Base-by-base conservation (phyloP, 2,797 vertebrate species). In the Streptopelia turtur region DNA sequence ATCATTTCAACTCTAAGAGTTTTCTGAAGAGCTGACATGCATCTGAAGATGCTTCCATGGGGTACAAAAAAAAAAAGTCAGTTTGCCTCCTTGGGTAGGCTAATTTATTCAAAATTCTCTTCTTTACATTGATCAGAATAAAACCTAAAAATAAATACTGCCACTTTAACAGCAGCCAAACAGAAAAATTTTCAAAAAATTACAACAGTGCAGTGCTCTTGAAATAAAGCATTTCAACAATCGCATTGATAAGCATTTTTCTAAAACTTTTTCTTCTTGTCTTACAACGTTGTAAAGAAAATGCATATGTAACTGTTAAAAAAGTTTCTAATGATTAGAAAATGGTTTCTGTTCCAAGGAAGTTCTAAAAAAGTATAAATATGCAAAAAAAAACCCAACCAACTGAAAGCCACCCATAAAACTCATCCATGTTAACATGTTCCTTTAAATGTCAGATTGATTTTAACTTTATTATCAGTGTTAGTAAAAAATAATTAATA, bases 231-330 rank as follows among this genome's bases (percentile, higher is more conserved):
- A 56, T 61, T 76, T 61, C 41, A 71, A 52, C 5, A 65, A 56
- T 37, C 49, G 33, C 12, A 24, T 14, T 31, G 9, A 60, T 56
- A 60, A 7, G 23, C 17, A 30, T 27, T 80, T 69, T 49, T 56
- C 41, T 23, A 60, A 43, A 76, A 28, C 52, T 49, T 80, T 49
- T 65, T 63, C 15, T 31, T 66, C n/a, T 50, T 39, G 14, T 56
- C 31, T 57, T 69, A 41, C 8, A 56, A n/a, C 28, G 45, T 55
- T 31, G 47, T 8, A 15, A 78, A 86, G 49, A 28, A 82, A 82
- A 39, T 1, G 1, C 10, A 52, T 13, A 56, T 0, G 0, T 28
- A 70, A 52, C 10, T 13, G 16, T 35, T n/a, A 31, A 61, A 55
- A 66, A 50, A 18, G 9, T 13, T 6, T 55, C 17, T 16, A 20